Evolutionary conservation across 1,140 invertebrate genomes (phyloP).

Genomic region (Leptinotarsa texana): DNA sequence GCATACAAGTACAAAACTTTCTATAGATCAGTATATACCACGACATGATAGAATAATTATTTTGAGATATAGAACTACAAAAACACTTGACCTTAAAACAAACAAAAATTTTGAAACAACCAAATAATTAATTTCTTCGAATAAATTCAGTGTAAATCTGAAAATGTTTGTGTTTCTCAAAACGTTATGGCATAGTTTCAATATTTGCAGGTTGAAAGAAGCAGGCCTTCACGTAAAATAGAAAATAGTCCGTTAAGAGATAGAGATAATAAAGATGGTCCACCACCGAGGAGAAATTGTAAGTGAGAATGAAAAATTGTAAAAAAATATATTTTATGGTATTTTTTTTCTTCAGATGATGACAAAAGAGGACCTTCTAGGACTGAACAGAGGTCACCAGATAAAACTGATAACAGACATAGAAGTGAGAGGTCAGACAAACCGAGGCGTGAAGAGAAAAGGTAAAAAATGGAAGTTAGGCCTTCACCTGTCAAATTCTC

Average conservation of each 20-base stretch:
- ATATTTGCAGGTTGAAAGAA: constrained; percentile 27
- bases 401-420: constrained; percentile 22
- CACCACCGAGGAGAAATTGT: background rate
- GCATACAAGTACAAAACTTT: too few species aligned
- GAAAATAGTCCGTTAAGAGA: constrained; percentile 18
- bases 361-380: constrained; percentile 24
- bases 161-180: too few species aligned
- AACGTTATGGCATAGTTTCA: background rate
- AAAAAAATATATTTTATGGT: background rate
- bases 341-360: constrained; percentile 26
- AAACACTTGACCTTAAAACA: too few species aligned
- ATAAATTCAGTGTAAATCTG: too few species aligned
- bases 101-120: background rate
- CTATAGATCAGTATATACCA: too few species aligned
- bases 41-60: too few species aligned
- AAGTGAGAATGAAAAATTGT: background rate
- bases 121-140: too few species aligned
- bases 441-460: constrained; percentile 42
- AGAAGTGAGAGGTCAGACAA: constrained; percentile 32
- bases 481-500: too few species aligned
- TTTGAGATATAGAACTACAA: too few species aligned
- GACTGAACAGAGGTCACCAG: constrained; percentile 33
- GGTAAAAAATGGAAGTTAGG: constrained; percentile 23
- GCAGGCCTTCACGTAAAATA: constrained; percentile 12
- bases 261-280: constrained; percentile 8